Base-by-base conservation (phyloP, 2,888 invertebrate genomes). In the Phytoseiulus persimilis region DNA sequence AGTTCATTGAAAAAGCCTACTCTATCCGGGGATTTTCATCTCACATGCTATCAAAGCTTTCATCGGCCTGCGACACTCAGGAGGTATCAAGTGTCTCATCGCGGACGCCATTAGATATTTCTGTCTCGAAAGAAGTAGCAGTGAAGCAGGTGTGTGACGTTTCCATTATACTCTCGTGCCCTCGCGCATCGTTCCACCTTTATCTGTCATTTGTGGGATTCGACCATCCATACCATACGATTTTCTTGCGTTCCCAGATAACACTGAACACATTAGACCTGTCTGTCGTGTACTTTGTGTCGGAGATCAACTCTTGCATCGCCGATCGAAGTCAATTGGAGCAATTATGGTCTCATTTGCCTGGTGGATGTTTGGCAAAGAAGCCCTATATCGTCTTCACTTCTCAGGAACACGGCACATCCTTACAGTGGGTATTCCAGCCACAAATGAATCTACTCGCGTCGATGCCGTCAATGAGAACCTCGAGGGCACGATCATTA, bases 21-120 rank as follows among this genome's bases (percentile, higher is more conserved):
- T 87, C 87, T n/a, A 87, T 87, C n/a, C 87, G 87, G 5, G 87
- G 87, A n/a, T 87, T 87, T 87, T 87, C 87, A 28, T 87, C 87
- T 32, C 32, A 33, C 6, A 11, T 87, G 32, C 33, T 87, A 11
- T 87, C 32, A n/a, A 87, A 87, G 23, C 87, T 87, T 28, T 3
- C 87, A 87, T 39, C 65, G 65, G 2, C 32, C 6, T 33, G 28
- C n/a, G 39, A 33, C 32, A 45, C 39, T 31, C 39, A 6, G 23
- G 87, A 32, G 31, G 33, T 87, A 39, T 45, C 32, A 1, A 33
- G 31, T 23, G n/a, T 32, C 11, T 32, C 87, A 33, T 33, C 39
- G 23, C 32, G 45, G 45, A 28, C 31, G 18, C 87, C 87, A 0
- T 6, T 87, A 6, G 45, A 87, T 11, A 87, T 87, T 14, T 87